These are phyloP conservation scores for Corythoichthys intestinalis DNA, from an alignment of 2,113 vertebrate genomes.

Conservation along the genomic window DNA sequence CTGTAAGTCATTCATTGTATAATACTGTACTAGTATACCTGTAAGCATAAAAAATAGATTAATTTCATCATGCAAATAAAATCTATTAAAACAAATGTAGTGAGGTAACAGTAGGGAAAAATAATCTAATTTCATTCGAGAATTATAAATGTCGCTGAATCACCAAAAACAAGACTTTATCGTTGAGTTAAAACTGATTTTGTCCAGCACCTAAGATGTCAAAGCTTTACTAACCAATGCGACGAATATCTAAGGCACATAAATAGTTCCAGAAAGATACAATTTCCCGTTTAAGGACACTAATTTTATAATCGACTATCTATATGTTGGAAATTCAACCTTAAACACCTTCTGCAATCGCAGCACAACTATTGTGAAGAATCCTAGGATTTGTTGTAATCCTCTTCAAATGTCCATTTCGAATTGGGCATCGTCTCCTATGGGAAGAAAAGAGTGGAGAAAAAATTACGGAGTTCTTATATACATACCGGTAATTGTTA, in stretches of 20 bases:
- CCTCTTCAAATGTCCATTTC: slow-evolving; percentile 73
- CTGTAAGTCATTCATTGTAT: too few relatives aligned
- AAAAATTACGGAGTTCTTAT: not conserved
- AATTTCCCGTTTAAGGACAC: slow-evolving; percentile 18
- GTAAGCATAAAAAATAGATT: not conserved
- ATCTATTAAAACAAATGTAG: not conserved
- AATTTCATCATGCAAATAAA: not conserved
- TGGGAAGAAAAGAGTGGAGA: slow-evolving; percentile 5
- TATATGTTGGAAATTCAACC: not conserved
- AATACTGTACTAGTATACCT: too few relatives aligned
- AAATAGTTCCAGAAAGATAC: slow-evolving; percentile 23
- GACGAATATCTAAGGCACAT: not conserved
- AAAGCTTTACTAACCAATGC: not conserved
- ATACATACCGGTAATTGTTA: not conserved
- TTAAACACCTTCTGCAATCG: not conserved
- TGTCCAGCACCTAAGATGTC: not conserved
- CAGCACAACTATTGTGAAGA: slow-evolving; percentile 3
- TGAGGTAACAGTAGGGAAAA: not conserved
- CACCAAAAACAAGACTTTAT: slow-evolving; percentile 2
- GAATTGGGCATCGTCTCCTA: slow-evolving; percentile 73
- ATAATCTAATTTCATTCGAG: not conserved
- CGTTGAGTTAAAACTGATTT: not conserved
- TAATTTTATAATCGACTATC: slow-evolving; percentile 8
- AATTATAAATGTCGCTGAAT: slow-evolving; percentile 7
- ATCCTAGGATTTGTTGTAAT: slow-evolving; percentile 16